Percentiles rank a stretch among this genome's conserved stretches.
phyloP scores from a whole-genome alignment of 2,113 vertebrate species.

The Psilopsiagon aurifrons region DNA sequence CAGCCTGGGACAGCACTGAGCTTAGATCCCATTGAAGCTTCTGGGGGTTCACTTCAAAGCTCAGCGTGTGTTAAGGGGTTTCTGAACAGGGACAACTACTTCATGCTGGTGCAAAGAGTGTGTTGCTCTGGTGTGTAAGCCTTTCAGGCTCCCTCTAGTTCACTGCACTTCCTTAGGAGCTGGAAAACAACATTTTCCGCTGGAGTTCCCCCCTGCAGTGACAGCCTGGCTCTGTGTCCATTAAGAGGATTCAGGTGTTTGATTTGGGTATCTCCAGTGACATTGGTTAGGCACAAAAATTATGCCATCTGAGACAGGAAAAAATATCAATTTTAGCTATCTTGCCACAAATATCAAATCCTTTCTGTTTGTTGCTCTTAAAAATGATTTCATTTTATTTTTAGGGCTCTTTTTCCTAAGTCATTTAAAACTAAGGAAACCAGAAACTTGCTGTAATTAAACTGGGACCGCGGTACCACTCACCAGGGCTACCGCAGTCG shows the following conservation, averaged over 20 bases:
- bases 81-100: neutral
- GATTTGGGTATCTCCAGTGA: neutral
- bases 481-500: neutral
- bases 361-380: neutral
- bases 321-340: neutral
- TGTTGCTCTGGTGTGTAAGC: accelerated
- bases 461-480: accelerated
- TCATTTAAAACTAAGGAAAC: neutral
- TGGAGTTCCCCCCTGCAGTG: neutral
- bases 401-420: neutral
- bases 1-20: accelerated
- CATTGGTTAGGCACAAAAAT: neutral
- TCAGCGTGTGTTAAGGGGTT: neutral
- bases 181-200: neutral
- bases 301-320: neutral
- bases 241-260: neutral
- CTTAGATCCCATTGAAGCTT: accelerated
- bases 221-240: neutral
- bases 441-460: neutral
- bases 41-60: neutral
- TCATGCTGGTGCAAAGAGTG: neutral
- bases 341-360: neutral
- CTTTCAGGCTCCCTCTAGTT: neutral
- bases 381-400: neutral
- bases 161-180: neutral